Evolutionary conservation across 2,113 vertebrate genomes (phyloP).

Genomic region (Dissostichus mawsoni): DNA sequence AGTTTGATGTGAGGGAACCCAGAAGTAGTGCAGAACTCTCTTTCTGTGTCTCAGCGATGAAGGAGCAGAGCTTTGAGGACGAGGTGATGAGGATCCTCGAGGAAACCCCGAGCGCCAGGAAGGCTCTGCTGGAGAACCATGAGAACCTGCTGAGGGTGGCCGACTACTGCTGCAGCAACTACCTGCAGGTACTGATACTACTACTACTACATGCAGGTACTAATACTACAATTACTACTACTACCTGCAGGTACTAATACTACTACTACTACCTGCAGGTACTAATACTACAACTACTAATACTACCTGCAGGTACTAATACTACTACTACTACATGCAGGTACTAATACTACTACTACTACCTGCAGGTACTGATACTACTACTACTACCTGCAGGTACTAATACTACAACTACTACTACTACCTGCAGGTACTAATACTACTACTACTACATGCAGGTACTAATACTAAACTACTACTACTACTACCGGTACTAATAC

Average conservation of each 20-base stretch:
- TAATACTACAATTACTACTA: background rate
- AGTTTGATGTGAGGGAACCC: background rate
- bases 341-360: too few relatives aligned
- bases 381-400: too few relatives aligned
- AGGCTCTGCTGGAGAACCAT: constrained; percentile 87
- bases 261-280: too few relatives aligned
- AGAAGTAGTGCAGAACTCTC: background rate
- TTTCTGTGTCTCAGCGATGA: constrained; percentile 47
- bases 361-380: too few relatives aligned
- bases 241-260: background rate
- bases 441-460: too few relatives aligned
- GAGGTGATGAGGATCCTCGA: constrained; percentile 77
- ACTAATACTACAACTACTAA: too few relatives aligned
- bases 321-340: too few relatives aligned
- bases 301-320: too few relatives aligned
- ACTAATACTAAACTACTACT: too few relatives aligned
- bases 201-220: background rate
- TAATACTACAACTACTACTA: too few relatives aligned
- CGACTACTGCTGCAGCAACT: constrained; percentile 89
- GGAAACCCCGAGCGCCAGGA: constrained; percentile 82
- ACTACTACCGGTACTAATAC: too few relatives aligned
- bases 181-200: constrained; percentile 79
- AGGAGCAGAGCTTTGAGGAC: constrained; percentile 65
- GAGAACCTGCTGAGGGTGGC: constrained; percentile 88
- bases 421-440: too few relatives aligned